These are phyloP conservation scores for Cantharis nigra DNA, from an alignment of 2,888 invertebrate genomes.

Conservation along the genomic window DNA sequence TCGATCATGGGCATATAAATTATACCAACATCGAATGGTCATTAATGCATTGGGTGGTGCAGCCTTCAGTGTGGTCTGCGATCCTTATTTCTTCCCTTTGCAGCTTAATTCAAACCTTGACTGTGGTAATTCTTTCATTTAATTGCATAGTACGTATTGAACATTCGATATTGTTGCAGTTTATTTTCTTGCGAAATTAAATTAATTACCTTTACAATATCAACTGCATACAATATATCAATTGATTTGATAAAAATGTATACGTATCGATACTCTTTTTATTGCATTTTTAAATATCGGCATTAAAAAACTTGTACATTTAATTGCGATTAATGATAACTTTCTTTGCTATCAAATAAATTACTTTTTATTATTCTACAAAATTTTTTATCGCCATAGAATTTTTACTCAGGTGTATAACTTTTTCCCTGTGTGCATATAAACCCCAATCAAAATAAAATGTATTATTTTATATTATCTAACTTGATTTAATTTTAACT, in stretches of 20 bases:
- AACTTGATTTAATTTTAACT: background rate
- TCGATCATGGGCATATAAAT: constrained; percentile 50
- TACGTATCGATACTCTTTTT: constrained; percentile 3
- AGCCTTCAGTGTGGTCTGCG: constrained; percentile 37
- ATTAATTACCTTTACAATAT: constrained; percentile 23
- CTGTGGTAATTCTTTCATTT: constrained; percentile 34
- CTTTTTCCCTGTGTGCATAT: background rate
- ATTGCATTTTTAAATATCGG: background rate
- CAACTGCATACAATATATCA: constrained; percentile 17
- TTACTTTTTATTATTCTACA: background rate
- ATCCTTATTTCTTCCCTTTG: constrained; percentile 34
- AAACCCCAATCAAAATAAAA: background rate
- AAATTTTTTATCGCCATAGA: background rate
- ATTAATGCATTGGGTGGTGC: constrained; percentile 54
- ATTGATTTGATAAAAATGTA: constrained; percentile 16
- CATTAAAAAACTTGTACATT: constrained; percentile 5
- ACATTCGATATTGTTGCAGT: constrained; percentile 23
- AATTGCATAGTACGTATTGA: constrained; percentile 28
- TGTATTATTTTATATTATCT: background rate
- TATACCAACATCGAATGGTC: constrained; percentile 56
- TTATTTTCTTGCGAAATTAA: constrained; percentile 20
- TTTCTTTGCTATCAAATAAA: background rate
- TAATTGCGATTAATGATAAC: background rate
- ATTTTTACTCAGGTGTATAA: background rate
- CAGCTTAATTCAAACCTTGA: constrained; percentile 33